Base-by-base conservation (phyloP, 2,113 vertebrate genomes). In the Pelodiscus sinensis region DNA sequence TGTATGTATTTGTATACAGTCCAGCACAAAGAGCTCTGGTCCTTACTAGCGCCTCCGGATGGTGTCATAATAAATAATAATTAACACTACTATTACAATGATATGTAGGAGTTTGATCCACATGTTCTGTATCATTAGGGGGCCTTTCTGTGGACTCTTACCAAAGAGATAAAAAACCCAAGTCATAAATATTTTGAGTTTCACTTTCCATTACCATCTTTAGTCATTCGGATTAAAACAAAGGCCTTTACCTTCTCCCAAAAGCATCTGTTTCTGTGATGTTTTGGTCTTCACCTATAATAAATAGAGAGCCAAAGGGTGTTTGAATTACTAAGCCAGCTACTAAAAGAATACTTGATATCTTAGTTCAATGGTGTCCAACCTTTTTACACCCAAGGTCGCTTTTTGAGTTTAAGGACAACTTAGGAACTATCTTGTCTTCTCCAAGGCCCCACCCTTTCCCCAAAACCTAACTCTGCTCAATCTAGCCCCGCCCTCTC, bases 241-340 rank as follows among this genome's bases (percentile, higher is more conserved):
- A 90, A 12, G n/a, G 91, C 73, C 65, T 73, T 98, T 98, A 99
- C 99, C 98, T 98, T 89, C 0, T 54, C 68, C 31, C 44, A 55
- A 96, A 88, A 21, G 94, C 97, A 88, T 99, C 98, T 2, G 96
- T 97, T 97, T 99, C 98, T 6, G 96, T 98, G 85, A 98, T 31
- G 89, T 97, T 98, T 93, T 96, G 79, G 35, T 94, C 97, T 65
- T 87, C 92, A 89, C 94, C 98, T 98, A 78, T 84, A 77, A 88
- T 78, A 96, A 62, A 73, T 80, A 96, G 57, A 92, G 62, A 91
- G 55, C 71, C 15, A 83, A 84, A 79, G 94, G 73, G 18, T 73
- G 10, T 60, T 80, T 95, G 51, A 92, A 57, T 58, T 60, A 73
- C 9, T 35, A 86, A 75, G 50, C 50, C 24, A 57, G 51, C 62